Conservation (phyloP, 2,888 invertebrate species). For the Agonopterix alstromeriana region DNA sequence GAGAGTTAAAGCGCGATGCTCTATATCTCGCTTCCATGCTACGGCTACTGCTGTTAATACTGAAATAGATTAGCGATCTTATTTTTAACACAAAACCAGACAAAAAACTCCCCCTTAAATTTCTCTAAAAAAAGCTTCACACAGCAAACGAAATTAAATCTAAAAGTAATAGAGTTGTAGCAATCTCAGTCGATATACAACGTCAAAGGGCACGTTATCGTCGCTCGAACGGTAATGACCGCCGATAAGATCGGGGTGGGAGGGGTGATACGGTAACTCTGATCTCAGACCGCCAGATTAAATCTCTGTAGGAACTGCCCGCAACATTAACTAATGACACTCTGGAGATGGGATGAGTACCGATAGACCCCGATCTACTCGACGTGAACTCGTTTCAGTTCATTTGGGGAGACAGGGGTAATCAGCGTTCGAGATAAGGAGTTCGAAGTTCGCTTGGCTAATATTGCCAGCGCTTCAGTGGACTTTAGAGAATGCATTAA, state of each 20-base stretch:
- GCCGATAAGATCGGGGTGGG: constrained; percentile 32
- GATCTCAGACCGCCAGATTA: constrained; percentile 51
- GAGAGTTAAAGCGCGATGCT: no score
- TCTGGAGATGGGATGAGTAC: constrained; percentile 39
- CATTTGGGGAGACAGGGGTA: constrained; percentile 37
- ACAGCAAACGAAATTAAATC: constrained; percentile 15
- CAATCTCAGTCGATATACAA: constrained; percentile 23
- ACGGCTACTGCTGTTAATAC: no score
- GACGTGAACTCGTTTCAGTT: constrained; percentile 36
- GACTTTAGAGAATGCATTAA: no score
- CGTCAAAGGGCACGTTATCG: constrained; percentile 41
- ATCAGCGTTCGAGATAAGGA: constrained; percentile 19
- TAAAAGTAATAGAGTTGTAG: constrained; percentile 40
- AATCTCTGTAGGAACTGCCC: constrained; percentile 53
- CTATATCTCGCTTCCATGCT: no score
- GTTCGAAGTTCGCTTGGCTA: no score
- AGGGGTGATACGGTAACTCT: constrained; percentile 14
- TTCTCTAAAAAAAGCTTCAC: no score
- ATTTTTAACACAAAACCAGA: no score
- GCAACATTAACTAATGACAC: constrained; percentile 66
- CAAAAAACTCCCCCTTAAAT: no score
- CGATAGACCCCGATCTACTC: constrained; percentile 34
- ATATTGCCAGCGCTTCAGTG: no score
- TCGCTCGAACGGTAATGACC: constrained; percentile 46
- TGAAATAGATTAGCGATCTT: no score